Base-by-base conservation (phyloP, 2,797 vertebrate genomes). In the Ispidina picta region DNA sequence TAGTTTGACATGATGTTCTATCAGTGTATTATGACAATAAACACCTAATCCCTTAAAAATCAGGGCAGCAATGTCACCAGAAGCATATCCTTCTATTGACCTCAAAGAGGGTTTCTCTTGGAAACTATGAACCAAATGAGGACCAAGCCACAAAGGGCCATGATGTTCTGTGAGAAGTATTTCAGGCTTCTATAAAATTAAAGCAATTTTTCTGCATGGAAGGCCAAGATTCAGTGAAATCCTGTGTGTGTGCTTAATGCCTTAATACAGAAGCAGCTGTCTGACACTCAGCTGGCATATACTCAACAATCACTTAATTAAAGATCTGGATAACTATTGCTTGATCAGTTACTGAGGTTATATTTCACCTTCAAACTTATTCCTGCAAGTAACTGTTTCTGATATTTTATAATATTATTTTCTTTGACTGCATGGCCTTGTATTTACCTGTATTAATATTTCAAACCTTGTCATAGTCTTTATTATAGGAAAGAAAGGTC, bases 401-500 rank as follows among this genome's bases (percentile, higher is more conserved):
- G 71, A 71, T 64, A 55, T 29, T 86, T 79, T 78, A 37, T 80
- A 91, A 79, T 29, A 72, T 10, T 0, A 44, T 94, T 89, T 78
- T 89, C 35, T 75, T 29, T 63, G 54, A 49, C 8, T 82, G 28
- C 33, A 7, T 78, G 28, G 33, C 18, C 66, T 74, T 85, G 15
- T 77, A 54, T 83, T 93, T 68, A 44, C 28, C 46, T 12, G 8
- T 56, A 90, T 52, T 65, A 88, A 84, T 86, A 77, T 74, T 65
- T 69, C 76, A 93, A 88, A 90, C 26, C 62, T 91, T 86, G 35
- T 72, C 76, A 69, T 48, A 87, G 44, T 72, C 62, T 77, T 66
- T 80, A 46, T 72, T 69, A 46, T n/a, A 71, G 41, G 68, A 93
- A 93, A 83, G 58, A 83, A 94, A 79, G 12, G 60, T 86, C 51